phyloP scores from a whole-genome alignment of 2,797 vertebrate genomes.

The Pangasius macronema region DNA sequence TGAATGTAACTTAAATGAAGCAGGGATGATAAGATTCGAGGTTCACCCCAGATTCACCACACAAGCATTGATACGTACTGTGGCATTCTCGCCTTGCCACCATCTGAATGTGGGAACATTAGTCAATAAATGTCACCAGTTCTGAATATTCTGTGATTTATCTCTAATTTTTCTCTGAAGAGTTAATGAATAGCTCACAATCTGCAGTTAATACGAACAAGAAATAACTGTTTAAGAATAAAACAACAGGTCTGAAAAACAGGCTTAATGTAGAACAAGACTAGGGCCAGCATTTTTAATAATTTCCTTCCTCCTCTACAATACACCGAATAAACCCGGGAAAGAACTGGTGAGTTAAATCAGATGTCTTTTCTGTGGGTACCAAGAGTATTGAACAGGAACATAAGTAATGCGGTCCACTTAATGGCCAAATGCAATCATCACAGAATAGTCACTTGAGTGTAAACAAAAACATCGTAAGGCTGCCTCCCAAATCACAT shows the following conservation, averaged over 20 bases:
- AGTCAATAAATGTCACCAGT: conserved; percentile 57
- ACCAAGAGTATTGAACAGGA: neutral
- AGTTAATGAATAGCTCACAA: neutral
- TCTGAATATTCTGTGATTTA: conserved; percentile 27
- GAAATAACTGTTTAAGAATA: neutral
- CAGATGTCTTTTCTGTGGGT: neutral
- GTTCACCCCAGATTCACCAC: neutral
- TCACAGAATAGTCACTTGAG: neutral
- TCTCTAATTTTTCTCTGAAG: neutral
- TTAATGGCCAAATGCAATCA: conserved; percentile 2
- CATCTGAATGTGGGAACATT: conserved; percentile 46
- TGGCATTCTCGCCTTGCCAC: conserved; percentile 48
- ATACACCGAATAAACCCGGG: neutral
- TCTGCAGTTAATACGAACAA: neutral
- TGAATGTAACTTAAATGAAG: conserved; percentile 38
- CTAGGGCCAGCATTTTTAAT: neutral
- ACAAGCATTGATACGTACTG: conserved; percentile 30
- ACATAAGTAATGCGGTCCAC: neutral
- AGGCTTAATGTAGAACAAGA: neutral
- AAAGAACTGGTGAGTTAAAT: neutral
- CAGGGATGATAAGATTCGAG: conserved; percentile 3
- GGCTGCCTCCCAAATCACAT: neutral
- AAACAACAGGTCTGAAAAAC: neutral
- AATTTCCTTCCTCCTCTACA: neutral
- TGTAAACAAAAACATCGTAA: neutral